These are phyloP conservation scores for Caenorhabditis tropicalis DNA, from an alignment of 1,140 invertebrate genomes.

Conservation along the genomic window DNA sequence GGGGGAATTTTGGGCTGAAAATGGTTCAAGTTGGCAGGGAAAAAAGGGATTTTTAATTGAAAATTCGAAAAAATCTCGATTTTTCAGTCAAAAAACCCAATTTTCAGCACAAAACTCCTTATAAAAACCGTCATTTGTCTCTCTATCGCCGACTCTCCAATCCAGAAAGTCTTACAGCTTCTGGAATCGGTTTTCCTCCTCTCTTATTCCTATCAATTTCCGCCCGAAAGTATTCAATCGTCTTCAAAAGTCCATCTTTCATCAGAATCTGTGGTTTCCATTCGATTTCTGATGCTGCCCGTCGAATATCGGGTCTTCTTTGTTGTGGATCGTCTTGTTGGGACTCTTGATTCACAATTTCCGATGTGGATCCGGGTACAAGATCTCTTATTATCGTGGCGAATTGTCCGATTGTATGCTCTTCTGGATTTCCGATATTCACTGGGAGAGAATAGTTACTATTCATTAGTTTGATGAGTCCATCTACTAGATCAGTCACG, in stretches of 20 bases:
- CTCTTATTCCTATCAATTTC: conserved; percentile 59
- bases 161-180: not conserved
- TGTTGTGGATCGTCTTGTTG: conserved; percentile 87
- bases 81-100: too few species aligned
- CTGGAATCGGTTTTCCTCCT: not conserved
- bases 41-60: too few species aligned
- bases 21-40: too few species aligned
- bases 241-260: conserved; percentile 66
- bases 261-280: conserved; percentile 82
- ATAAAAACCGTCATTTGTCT: not conserved
- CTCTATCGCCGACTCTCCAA: conserved; percentile 27
- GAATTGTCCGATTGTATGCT: conserved; percentile 95
- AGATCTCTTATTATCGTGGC: conserved; percentile 86
- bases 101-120: too few species aligned
- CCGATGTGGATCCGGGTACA: conserved; percentile 82
- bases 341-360: conserved; percentile 79
- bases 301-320: conserved; percentile 87
- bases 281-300: conserved; percentile 84
- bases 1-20: too few species aligned
- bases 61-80: too few species aligned
- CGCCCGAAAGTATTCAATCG: conserved; percentile 66
- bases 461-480: conserved; percentile 88
- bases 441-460: conserved; percentile 91
- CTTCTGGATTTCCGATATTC: conserved; percentile 96
- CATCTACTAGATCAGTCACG: conserved; percentile 94